Evolutionary conservation across 1,140 invertebrate genomes (phyloP).

Genomic region (Samia ricini): DNA sequence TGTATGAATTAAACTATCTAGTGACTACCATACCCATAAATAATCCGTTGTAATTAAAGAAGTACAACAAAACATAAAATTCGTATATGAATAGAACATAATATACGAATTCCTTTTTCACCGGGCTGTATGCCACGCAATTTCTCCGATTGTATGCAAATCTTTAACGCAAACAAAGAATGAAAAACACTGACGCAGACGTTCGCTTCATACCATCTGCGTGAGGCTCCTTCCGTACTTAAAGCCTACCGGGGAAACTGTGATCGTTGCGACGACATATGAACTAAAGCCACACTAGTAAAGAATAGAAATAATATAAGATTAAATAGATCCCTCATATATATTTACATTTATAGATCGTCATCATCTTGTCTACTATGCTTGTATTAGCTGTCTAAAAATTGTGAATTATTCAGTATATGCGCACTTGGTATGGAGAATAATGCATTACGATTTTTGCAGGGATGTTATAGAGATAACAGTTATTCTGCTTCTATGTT

Average conservation of each 20-base stretch:
- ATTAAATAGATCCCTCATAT: slow-evolving; percentile 55
- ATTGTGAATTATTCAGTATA: slow-evolving; percentile 57
- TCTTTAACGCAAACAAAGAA: slow-evolving; percentile 68
- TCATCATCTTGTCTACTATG: slow-evolving; percentile 48
- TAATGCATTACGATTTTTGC: slow-evolving; percentile 46
- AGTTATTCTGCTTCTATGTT: too few relatives aligned
- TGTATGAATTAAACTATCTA: too few relatives aligned
- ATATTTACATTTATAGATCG: slow-evolving; percentile 62
- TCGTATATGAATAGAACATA: slow-evolving; percentile 48
- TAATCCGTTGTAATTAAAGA: too few relatives aligned
- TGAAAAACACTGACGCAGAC: slow-evolving; percentile 66
- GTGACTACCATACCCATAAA: too few relatives aligned
- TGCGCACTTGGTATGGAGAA: slow-evolving; percentile 58
- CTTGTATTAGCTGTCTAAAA: slow-evolving; percentile 58
- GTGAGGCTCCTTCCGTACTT: slow-evolving; percentile 41
- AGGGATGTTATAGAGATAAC: too few relatives aligned
- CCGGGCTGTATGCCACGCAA: slow-evolving; percentile 56
- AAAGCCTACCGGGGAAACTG: slow-evolving; percentile 42
- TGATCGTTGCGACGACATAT: slow-evolving; percentile 36
- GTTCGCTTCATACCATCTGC: slow-evolving; percentile 54
- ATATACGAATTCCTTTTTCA: slow-evolving; percentile 54
- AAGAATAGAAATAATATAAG: slow-evolving; percentile 63
- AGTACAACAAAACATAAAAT: neutral
- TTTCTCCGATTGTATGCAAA: slow-evolving; percentile 73
- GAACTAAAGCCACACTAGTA: slow-evolving; percentile 46